A percentile compares a stretch with the other conserved stretches of the same genome.
phyloP scores from a whole-genome alignment of 1,140 invertebrate genomes.

The Aphelinus atriplicis region DNA sequence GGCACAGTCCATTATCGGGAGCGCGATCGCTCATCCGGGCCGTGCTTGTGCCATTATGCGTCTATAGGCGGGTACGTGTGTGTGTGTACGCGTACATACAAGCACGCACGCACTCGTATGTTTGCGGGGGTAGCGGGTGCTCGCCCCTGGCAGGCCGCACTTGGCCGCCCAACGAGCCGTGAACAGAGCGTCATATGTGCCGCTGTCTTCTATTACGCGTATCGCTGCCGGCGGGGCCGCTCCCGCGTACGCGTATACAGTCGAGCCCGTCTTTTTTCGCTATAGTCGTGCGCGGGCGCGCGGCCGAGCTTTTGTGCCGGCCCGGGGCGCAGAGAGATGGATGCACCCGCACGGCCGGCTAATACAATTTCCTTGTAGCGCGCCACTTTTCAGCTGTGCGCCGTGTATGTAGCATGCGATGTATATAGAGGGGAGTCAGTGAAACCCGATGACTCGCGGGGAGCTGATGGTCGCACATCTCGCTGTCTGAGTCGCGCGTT shows the following conservation, averaged over 20 bases:
- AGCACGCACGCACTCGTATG: background rate
- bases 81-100: too few relatives aligned
- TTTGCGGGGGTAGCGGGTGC: background rate
- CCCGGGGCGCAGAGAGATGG: too few relatives aligned
- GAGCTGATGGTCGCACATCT: too few relatives aligned
- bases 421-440: background rate
- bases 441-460: constrained; percentile 3
- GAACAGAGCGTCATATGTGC: constrained; percentile 58
- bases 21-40: too few relatives aligned
- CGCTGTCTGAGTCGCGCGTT: too few relatives aligned
- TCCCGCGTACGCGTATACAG: too few relatives aligned
- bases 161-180: constrained; percentile 55
- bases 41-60: too few relatives aligned
- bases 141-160: constrained; percentile 27
- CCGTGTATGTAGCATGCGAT: too few relatives aligned
- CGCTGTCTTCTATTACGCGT: constrained; percentile 39
- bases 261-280: too few relatives aligned
- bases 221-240: background rate
- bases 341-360: constrained; percentile 2
- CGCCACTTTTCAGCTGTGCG: constrained; percentile 7
- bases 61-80: too few relatives aligned
- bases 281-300: too few relatives aligned
- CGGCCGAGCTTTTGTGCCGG: too few relatives aligned
- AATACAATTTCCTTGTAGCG: constrained; percentile 36
- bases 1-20: constrained; percentile 3